Base-by-base conservation (phyloP, 2,113 vertebrate genomes). In the Phyllostomus hastatus region DNA sequence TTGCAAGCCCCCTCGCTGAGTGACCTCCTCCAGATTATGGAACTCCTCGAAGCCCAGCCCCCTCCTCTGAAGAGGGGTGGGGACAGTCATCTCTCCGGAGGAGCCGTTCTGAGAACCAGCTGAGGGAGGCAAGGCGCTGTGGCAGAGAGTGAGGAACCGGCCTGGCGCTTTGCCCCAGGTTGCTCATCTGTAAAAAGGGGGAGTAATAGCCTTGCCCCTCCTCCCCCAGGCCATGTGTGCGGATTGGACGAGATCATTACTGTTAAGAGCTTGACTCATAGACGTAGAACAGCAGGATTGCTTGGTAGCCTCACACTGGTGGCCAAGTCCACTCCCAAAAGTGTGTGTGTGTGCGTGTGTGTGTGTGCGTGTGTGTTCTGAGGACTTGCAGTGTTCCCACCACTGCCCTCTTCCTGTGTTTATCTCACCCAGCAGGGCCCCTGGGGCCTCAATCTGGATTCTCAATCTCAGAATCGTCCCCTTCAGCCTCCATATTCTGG, bases 101-200 rank as follows among this genome's bases (percentile, higher is more conserved):
- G 22, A 15, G 1, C 24, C 15, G 38, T 79, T 20, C 78, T 19
- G 16, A 38, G 38, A 72, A 24, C n/a, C 31, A 10, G 14, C 66
- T 16, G 16, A 43, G 70, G 46, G 75, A 24, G 50, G n/a, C 0
- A 1, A 12, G 50, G 7, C 3, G 2, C 20, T 0, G 9, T 7
- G 4, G 75, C 26, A 10, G 75, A 50, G 75, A 43, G 43, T 16
- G 33, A 67, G 57, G 81, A 38, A 5, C 4, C 31, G 17, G 10
- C 7, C 12, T 79, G 64, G 19, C 54, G 5, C 11, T 4, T 4
- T 22, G 85, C n/a, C 83, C 67, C 70, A 8, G 64, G 75, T 54
- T 80, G 57, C 79, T 61, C 48, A 1, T 66, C 61, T n/a, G 22
- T 50, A 12, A 48, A 48, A 67, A 20, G 83, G 83, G 76, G 80